Conservation (phyloP, 2,797 vertebrate genomes). For the Coendou prehensilis region DNA sequence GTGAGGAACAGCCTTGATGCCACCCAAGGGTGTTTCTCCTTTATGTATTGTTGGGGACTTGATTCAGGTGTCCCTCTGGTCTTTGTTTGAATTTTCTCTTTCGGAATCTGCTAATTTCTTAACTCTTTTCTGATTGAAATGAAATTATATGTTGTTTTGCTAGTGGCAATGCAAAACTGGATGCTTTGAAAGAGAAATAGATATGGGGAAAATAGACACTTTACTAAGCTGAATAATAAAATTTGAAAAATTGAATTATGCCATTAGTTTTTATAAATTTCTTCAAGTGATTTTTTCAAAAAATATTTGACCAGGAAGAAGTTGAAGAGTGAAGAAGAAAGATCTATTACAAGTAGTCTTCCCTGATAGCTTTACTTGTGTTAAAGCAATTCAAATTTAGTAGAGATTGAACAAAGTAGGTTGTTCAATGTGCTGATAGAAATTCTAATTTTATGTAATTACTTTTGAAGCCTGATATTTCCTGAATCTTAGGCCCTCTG, state of each 20-base stretch:
- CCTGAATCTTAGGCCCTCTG: constrained; percentile 7
- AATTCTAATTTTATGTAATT: constrained; percentile 71
- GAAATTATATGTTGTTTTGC: constrained; percentile 33
- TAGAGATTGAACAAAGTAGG: constrained; percentile 52
- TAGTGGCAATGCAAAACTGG: constrained; percentile 42
- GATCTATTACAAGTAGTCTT: constrained; percentile 46
- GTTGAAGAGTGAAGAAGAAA: constrained; percentile 54
- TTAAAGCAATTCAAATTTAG: constrained; percentile 74
- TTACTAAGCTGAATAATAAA: constrained; percentile 59
- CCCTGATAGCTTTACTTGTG: constrained; percentile 60
- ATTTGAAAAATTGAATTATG: constrained; percentile 65
- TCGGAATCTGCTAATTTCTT: constrained; percentile 50
- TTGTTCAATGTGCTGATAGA: constrained; percentile 32
- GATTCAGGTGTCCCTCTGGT: not conserved
- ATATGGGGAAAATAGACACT: constrained; percentile 38
- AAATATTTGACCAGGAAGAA: not conserved
- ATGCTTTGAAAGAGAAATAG: constrained; percentile 54
- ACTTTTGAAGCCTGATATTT: constrained; percentile 63
- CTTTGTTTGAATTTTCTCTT: constrained; percentile 59
- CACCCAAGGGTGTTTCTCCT: not conserved
- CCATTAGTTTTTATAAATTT: constrained; percentile 61
- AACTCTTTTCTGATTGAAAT: constrained; percentile 44
- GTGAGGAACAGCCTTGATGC: constrained; percentile 21
- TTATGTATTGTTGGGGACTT: constrained; percentile 55
- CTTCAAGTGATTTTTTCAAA: constrained; percentile 11